phyloP scores from a whole-genome alignment of 2,113 vertebrate species.

The Antennarius striatus region DNA sequence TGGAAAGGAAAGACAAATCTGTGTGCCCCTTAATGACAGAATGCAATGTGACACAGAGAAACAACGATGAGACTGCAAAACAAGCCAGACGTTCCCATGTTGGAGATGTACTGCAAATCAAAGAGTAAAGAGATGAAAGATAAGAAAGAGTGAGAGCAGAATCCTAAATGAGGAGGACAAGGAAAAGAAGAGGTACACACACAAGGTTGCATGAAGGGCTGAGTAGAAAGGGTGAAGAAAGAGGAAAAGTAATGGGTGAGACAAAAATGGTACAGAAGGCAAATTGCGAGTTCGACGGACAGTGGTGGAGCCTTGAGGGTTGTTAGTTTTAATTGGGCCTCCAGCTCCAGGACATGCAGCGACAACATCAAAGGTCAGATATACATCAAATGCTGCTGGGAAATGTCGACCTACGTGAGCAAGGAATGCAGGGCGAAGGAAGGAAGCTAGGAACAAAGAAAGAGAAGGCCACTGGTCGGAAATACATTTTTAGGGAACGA shows the following conservation, averaged over 20 bases:
- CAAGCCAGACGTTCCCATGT: neutral
- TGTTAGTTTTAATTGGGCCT: conserved; percentile 83
- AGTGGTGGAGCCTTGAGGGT: conserved; percentile 40
- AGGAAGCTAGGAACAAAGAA: conserved; percentile 14
- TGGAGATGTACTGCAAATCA: conserved; percentile 14
- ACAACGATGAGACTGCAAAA: conserved; percentile 21
- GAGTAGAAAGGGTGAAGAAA: conserved; percentile 25
- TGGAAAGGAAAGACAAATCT: conserved; percentile 27
- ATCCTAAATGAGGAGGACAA: conserved; percentile 25
- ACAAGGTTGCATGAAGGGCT: conserved; percentile 7
- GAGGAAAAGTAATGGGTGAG: conserved; percentile 31
- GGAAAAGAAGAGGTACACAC: conserved; percentile 10
- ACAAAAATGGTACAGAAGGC: conserved; percentile 17
- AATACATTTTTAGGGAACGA: conserved; percentile 21
- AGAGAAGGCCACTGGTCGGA: conserved; percentile 23
- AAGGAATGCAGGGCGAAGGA: conserved; percentile 41
- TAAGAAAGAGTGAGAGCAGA: conserved; percentile 6
- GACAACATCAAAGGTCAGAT: conserved; percentile 86
- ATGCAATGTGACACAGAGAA: conserved; percentile 19
- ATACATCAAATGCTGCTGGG: conserved; percentile 79
- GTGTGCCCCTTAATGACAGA: conserved; percentile 24
- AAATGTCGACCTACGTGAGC: conserved; percentile 68
- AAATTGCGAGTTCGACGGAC: conserved; percentile 34
- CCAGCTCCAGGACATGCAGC: conserved; percentile 66
- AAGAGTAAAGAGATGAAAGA: conserved; percentile 9